Percentiles rank a stretch among this genome's conserved stretches.
Conservation (phyloP, 2,113 vertebrate species). For the Murina feae region DNA sequence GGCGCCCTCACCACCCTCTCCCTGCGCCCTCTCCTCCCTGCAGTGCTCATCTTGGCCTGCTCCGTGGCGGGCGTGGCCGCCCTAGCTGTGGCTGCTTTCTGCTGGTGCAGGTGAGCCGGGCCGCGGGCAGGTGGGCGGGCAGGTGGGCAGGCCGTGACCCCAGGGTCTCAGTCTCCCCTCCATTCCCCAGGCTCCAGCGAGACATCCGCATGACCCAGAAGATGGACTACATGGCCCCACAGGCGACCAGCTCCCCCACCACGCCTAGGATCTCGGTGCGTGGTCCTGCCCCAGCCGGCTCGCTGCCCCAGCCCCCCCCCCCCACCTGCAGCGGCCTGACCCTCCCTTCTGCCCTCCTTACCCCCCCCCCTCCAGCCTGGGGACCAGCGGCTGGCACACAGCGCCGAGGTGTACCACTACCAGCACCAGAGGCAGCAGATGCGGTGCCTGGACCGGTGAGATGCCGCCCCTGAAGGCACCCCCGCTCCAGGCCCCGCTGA, state of each 20-base stretch:
- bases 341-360: neutral
- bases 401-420: constrained; percentile 96
- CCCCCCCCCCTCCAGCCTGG: constrained; percentile 80
- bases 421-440: constrained; percentile 98
- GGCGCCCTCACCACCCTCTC: neutral
- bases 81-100: constrained; percentile 82
- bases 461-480: neutral
- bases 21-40: neutral
- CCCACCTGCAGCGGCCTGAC: neutral
- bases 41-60: constrained; percentile 88
- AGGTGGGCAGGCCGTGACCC: rapidly evolving
- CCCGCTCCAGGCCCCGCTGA: neutral
- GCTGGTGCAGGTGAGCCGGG: constrained; percentile 89
- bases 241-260: constrained; percentile 75
- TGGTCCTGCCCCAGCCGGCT: rapidly evolving
- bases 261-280: constrained; percentile 87
- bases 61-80: constrained; percentile 81
- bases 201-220: constrained; percentile 87
- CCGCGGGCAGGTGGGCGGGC: rapidly evolving
- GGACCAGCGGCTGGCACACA: constrained; percentile 92
- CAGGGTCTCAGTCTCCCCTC: neutral
- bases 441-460: constrained; percentile 93
- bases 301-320: neutral
- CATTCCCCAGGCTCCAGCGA: constrained; percentile 84
- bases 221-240: constrained; percentile 82